phyloP scores from a whole-genome alignment of 2,113 vertebrate genomes.

The Forbesichthys agassizii region DNA sequence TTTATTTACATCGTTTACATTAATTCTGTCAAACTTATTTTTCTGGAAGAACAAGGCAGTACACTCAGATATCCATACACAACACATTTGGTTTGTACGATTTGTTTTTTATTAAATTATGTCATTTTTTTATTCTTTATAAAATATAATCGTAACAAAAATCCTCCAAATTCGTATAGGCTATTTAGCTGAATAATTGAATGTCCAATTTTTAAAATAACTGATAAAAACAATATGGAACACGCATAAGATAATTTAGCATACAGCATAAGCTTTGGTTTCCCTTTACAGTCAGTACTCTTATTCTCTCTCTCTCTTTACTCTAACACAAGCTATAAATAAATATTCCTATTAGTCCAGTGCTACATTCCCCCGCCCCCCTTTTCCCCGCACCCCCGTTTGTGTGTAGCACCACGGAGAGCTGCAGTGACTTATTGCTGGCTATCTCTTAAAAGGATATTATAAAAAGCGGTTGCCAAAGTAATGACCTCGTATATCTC shows the following conservation, averaged over 20 bases:
- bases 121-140: not conserved
- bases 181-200: too few species aligned
- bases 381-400: constrained; percentile 13
- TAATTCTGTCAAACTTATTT: not conserved
- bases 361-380: constrained; percentile 61
- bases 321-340: constrained; percentile 58
- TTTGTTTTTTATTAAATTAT: too few species aligned
- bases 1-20: not conserved
- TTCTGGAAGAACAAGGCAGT: not conserved
- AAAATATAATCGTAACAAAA: not conserved
- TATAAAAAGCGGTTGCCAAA: constrained; percentile 72
- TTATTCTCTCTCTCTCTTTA: constrained; percentile 9
- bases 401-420: constrained; percentile 39
- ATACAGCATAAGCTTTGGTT: constrained; percentile 1
- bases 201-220: not conserved
- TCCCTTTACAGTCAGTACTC: constrained; percentile 23
- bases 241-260: not conserved
- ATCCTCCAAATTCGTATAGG: not conserved
- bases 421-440: constrained; percentile 63
- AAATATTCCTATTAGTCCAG: constrained; percentile 56
- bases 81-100: too few species aligned
- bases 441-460: constrained; percentile 65
- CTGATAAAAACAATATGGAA: not conserved
- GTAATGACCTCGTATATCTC: constrained; percentile 65
- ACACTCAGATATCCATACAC: too few species aligned